Evolutionary conservation across 2,797 vertebrate species (phyloP).

Genomic region (Halcyon leucocephala): DNA sequence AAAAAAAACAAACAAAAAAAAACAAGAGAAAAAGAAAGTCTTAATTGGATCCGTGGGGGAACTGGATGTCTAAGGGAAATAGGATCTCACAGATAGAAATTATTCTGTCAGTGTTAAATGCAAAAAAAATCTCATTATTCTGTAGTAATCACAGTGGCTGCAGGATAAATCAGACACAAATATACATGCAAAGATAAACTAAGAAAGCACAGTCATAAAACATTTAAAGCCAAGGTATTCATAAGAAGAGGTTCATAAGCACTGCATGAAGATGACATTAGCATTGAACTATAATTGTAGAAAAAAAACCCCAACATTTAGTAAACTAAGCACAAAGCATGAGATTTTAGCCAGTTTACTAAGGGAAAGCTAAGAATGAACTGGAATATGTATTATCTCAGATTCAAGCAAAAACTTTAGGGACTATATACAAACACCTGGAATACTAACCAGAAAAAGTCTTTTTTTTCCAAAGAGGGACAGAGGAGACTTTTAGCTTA

Average conservation of each 20-base stretch:
- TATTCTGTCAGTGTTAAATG: not conserved
- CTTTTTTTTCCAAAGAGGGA: slow-evolving; percentile 82
- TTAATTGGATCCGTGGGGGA: not conserved
- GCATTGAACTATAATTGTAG: not conserved
- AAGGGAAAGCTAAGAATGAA: not conserved
- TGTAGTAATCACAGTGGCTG: not conserved
- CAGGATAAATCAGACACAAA: not conserved
- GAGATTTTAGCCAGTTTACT: not conserved
- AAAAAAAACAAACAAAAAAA: not conserved
- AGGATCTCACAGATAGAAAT: not conserved
- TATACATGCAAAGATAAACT: not conserved
- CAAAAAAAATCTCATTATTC: not conserved
- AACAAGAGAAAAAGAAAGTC: not conserved
- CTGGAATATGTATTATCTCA: not conserved
- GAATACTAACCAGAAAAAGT: slow-evolving; percentile 83
- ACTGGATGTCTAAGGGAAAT: not conserved
- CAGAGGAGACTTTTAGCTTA: slow-evolving; percentile 79
- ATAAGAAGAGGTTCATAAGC: not conserved
- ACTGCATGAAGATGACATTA: not conserved
- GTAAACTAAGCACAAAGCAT: not conserved
- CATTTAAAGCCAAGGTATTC: not conserved
- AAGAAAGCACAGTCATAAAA: not conserved
- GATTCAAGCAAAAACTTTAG: not conserved
- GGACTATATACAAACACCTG: not conserved
- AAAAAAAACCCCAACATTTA: not conserved